Evolutionary conservation across 2,113 vertebrate species (phyloP), one percentile per base, ranked within the genome.

Genomic region (Planiliza haematocheilus): DNA sequence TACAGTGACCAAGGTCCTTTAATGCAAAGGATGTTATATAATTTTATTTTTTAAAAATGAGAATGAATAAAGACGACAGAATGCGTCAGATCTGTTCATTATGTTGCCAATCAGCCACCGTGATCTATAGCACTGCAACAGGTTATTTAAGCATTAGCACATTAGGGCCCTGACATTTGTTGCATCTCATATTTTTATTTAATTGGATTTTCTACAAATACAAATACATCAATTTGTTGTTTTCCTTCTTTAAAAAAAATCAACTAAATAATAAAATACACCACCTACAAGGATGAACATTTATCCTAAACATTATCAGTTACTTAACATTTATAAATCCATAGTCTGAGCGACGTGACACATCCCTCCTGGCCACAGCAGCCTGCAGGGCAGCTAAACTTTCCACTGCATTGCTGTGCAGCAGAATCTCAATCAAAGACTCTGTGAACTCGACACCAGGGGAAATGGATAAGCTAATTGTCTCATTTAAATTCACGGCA

Each of bases 401-500:
- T 81, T 62, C 41, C 67, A 75, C 70, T 64, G 61, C 58, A 70
- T 51, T 53, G 79, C 77, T 79, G 64, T 70, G 77, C 75, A 69
- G 83, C 74, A 79, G 77, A 81, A 67, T 86, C 76, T 74, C 78
- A 85, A 90, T 90, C 84, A 88, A 83, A 90, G 77, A 75, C 80
- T 66, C 21, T 52, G 79, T 84, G 79, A 82, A 82, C 74, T 75
- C 61, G 38, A 57, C 50, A 77, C 75, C 76, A 11, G 45, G 88
- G 81, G 83, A 88, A 85, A 87, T 43, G 64, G 53, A 74, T 63
- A 63, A 58, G 41, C 85, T 91, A 93, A 93, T 91, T 91, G 79
- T 76, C 82, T 90, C 53, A 88, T 93, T 89, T 86, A 91, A 88
- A 93, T 92, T 89, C 90, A 89, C 49, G 74, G 61, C 18, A 67